Percentiles rank a stretch among this genome's conserved stretches.
These are phyloP conservation scores for Turritopsis rubra DNA, from an alignment of 30 jellyfish, hydroid and myxozoan species.

Conservation along the genomic window DNA sequence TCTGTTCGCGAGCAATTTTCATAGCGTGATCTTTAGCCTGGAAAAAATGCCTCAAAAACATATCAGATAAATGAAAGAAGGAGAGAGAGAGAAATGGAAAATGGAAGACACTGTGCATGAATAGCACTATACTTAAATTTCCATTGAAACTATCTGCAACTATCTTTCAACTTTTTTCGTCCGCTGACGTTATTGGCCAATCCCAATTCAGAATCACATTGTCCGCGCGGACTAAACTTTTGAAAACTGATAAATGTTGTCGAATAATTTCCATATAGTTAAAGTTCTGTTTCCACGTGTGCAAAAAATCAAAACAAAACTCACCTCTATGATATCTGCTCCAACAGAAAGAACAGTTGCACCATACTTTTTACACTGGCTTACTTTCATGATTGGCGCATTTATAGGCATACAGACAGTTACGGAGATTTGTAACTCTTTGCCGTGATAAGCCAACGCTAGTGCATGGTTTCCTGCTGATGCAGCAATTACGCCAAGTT, in stretches of 20 bases:
- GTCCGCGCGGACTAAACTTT: too few species aligned
- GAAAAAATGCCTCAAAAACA: neutral
- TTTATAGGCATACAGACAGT: slow-evolving; percentile 84
- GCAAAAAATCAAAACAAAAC: neutral
- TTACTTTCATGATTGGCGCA: slow-evolving; percentile 93
- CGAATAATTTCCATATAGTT: neutral
- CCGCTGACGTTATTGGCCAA: too few species aligned
- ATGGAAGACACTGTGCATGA: too few species aligned
- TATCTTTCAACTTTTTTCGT: too few species aligned
- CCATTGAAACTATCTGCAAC: too few species aligned
- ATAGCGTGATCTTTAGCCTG: slow-evolving; percentile 88
- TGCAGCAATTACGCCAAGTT: slow-evolving; percentile 90
- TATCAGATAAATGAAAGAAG: neutral
- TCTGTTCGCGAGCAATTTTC: slow-evolving; percentile 68
- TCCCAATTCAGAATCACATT: too few species aligned
- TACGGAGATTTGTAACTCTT: slow-evolving; percentile 63
- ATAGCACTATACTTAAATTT: too few species aligned
- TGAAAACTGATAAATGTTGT: too few species aligned
- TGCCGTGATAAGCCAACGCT: slow-evolving; percentile 95
- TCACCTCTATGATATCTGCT: slow-evolving; percentile 51
- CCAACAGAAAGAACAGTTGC: slow-evolving; percentile 83
- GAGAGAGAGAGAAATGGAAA: too few species aligned
- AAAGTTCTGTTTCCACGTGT: neutral
- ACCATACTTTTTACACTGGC: slow-evolving; percentile 62
- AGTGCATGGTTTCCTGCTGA: slow-evolving; percentile 99